Evolutionary conservation across 2,888 invertebrate genomes (phyloP), one percentile per base, ranked within the genome.

Genomic region (Brachynemurus nebulosus): DNA sequence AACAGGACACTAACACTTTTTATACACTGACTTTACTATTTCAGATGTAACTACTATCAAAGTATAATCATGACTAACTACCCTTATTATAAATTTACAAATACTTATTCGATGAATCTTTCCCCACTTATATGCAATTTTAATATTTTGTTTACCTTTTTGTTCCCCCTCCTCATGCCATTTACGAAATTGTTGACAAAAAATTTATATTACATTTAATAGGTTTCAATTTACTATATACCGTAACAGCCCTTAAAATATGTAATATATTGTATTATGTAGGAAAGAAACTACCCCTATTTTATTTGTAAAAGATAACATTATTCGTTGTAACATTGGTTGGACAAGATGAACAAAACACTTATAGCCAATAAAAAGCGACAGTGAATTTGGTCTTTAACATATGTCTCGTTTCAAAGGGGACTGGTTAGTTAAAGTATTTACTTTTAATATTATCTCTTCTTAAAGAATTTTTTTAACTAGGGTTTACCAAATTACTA

Each of bases 151-250:
- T 9, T 5, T 30, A 14, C 30, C n/a, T 30, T 12, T 30, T 30
- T 30, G 14, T 12, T 14, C 30, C n/a, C 30, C 30, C 14, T 30
- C 4, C 14, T 8, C 14, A 12, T 30, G 14, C 30, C 30, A n/a
- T 14, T 14, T 30, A n/a, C 30, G 3, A 1, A 6, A 12, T 27
- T 30, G 30, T n/a, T 30, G 14, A 30, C 30, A n/a, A n/a, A n/a
- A n/a, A n/a, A n/a, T n/a, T n/a, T n/a, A n/a, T n/a, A n/a, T n/a
- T n/a, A n/a, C n/a, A n/a, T n/a, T n/a, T 30, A 30, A 30, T 30
- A 30, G 30, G 30, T 30, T 30, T 30, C 30, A 30, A 30, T 6
- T 30, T 30, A 30, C 30, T n/a, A n/a, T n/a, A n/a, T n/a, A n/a
- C 30, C 30, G 14, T 12, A 30, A 30, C 14, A 27, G 12, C 11